Evolutionary conservation across 2,797 vertebrate species (phyloP), one percentile per base, ranked within the genome.

Genomic region (Glossophaga mutica): DNA sequence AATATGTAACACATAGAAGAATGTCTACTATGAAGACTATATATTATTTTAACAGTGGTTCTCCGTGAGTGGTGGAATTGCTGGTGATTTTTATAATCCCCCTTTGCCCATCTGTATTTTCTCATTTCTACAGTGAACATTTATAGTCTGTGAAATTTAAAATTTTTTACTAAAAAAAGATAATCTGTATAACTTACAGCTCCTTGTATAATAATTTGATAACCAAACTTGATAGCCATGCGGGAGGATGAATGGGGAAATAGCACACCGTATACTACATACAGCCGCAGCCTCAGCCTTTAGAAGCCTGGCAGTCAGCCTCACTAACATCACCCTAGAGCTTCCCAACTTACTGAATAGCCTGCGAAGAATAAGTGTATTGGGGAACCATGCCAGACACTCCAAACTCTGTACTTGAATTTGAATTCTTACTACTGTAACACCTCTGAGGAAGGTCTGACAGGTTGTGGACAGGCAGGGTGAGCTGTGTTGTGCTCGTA

Each of bases 71-170:
- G 65, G 86, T 77, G 67, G 87, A 88, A 68, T 93, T 88, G 65
- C 48, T 86, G 74, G 42, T 79, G 39, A 19, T 21, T 96, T 93
- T 94, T 77, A 37, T 79, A 77, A 48, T 26, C n/a, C 70, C 79
- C n/a, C 32, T 91, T 93, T 85, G 73, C 68, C 46, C 37, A 67
- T 87, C 46, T 84, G 12, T 67, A 81, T 92, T n/a, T 65, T 59
- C 59, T 90, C 18, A 92, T 82, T 94, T 79, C 55, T 93, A 68
- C 19, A 95, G 21, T 93, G 32, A 77, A 57, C 16, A 57, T 85
- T 86, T 94, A 42, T 34, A 81, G 39, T 91, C 93, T 83, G 37
- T 91, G 59, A 91, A 95, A 57, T 95, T 94, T 91, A n/a, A 86
- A 90, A n/a, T 39, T 62, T 83, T 94, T 94, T 91, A 26, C 11